A percentile compares a stretch with the other conserved stretches of the same genome.
Conservation (phyloP, 1,140 invertebrate genomes). For the Luehdorfia chinensis region DNA sequence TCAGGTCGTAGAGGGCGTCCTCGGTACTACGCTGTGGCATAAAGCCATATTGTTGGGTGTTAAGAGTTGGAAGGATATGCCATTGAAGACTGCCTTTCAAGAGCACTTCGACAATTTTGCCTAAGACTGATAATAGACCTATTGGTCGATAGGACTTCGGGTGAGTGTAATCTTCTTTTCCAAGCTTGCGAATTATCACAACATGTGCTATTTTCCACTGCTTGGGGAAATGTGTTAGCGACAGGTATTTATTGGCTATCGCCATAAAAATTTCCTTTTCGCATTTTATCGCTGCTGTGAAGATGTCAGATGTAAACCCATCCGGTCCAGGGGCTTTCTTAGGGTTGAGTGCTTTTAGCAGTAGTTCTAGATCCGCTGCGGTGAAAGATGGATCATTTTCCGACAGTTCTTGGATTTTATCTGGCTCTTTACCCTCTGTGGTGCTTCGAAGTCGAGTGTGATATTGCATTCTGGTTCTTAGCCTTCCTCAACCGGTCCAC, state of each 20-base stretch:
- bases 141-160: background rate
- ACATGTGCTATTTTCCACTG: background rate
- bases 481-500: constrained; percentile 16
- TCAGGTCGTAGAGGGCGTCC: background rate
- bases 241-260: background rate
- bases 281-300: background rate
- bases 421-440: no score
- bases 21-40: background rate
- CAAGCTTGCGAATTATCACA: background rate
- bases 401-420: no score
- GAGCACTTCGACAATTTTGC: background rate
- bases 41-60: background rate
- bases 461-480: constrained; percentile 23
- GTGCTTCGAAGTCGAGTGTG: no score
- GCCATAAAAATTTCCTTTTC: background rate
- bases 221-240: background rate
- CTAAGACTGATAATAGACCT: background rate
- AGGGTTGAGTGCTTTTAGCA: background rate
- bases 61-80: background rate
- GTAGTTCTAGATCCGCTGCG: background rate
- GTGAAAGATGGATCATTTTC: background rate
- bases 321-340: background rate
- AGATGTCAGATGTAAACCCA: background rate
- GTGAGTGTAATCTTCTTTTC: background rate
- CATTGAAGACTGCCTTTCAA: background rate